Percentiles rank a stretch among this genome's conserved stretches.
Evolutionary conservation across 2,888 invertebrate genomes (phyloP).

Genomic region (Pseudanteris insignis): DNA sequence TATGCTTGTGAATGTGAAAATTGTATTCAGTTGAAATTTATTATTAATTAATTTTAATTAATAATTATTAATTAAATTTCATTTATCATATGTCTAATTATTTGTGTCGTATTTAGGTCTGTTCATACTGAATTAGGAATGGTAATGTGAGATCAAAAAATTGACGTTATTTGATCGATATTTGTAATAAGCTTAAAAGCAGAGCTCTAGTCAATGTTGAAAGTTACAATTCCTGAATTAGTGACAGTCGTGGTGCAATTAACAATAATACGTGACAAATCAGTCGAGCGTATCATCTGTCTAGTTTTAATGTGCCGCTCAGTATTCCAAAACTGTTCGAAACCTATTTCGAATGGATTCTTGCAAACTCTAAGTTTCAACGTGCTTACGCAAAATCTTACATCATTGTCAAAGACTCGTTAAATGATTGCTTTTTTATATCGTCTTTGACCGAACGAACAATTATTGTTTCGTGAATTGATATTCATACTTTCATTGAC

Average conservation of each 20-base stretch:
- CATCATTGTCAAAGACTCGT: slow-evolving; percentile 29
- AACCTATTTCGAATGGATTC: slow-evolving; percentile 42
- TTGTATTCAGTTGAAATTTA: too few species aligned
- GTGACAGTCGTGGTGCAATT: slow-evolving; percentile 34
- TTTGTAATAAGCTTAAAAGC: too few species aligned
- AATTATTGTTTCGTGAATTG: neutral
- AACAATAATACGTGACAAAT: slow-evolving; percentile 40
- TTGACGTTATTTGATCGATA: slow-evolving; percentile 13
- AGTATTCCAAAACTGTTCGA: slow-evolving; percentile 43
- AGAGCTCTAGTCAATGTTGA: slow-evolving; percentile 23
- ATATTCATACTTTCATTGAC: too few species aligned
- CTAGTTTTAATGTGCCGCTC: slow-evolving; percentile 38
- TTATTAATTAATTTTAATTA: too few species aligned
- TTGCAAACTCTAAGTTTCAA: slow-evolving; percentile 39
- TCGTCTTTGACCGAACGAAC: neutral
- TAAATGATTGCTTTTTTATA: slow-evolving; percentile 12
- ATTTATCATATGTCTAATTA: too few species aligned
- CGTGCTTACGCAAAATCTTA: slow-evolving; percentile 40
- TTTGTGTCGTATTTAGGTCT: slow-evolving; percentile 21
- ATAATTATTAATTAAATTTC: too few species aligned
- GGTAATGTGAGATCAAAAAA: slow-evolving; percentile 19
- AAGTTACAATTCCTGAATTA: slow-evolving; percentile 38
- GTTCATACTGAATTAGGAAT: slow-evolving; percentile 21
- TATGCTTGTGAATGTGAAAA: too few species aligned
- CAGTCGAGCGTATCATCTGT: slow-evolving; percentile 32